Conservation (phyloP, 2,888 invertebrate species). For the Autographa gamma region DNA sequence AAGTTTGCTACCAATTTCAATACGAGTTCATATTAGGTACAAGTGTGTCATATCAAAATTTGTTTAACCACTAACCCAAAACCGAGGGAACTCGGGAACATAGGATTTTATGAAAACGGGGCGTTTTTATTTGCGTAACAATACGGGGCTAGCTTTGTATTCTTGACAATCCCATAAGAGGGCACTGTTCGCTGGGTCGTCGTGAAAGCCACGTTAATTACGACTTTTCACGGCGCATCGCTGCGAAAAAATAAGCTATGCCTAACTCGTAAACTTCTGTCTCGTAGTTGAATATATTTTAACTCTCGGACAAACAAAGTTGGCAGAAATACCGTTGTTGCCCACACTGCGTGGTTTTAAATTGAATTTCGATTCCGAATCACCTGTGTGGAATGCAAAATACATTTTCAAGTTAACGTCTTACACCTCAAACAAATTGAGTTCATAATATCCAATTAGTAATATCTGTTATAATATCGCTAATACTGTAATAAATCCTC, state of each 20-base stretch:
- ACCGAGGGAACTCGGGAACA: conserved; percentile 5
- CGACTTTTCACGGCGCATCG: conserved; percentile 70
- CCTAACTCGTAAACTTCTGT: conserved; percentile 55
- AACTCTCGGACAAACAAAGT: conserved; percentile 60
- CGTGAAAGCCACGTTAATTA: conserved; percentile 81
- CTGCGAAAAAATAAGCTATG: conserved; percentile 70
- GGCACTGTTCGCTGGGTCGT: conserved; percentile 63
- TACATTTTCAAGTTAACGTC: conserved; percentile 11
- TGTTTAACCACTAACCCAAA: conserved; percentile 28
- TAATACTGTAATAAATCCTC: conserved; percentile 25
- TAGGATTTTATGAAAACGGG: conserved; percentile 31
- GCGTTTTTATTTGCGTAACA: conserved; percentile 66
- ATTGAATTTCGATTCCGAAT: conserved; percentile 50
- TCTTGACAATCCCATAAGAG: conserved; percentile 75
- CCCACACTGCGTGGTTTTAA: conserved; percentile 15
- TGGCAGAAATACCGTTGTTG: conserved; percentile 55
- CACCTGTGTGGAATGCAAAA: conserved; percentile 32
- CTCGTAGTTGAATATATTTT: conserved; percentile 66
- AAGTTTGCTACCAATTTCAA: conserved; percentile 35
- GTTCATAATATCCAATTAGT: no score
- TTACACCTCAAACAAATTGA: neutral
- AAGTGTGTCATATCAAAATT: conserved; percentile 41
- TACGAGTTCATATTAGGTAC: conserved; percentile 27
- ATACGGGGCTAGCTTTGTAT: conserved; percentile 64
- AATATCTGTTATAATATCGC: conserved; percentile 11